phyloP scores from a whole-genome alignment of 2,797 vertebrate genomes.

The Tachyglossus aculeatus region DNA sequence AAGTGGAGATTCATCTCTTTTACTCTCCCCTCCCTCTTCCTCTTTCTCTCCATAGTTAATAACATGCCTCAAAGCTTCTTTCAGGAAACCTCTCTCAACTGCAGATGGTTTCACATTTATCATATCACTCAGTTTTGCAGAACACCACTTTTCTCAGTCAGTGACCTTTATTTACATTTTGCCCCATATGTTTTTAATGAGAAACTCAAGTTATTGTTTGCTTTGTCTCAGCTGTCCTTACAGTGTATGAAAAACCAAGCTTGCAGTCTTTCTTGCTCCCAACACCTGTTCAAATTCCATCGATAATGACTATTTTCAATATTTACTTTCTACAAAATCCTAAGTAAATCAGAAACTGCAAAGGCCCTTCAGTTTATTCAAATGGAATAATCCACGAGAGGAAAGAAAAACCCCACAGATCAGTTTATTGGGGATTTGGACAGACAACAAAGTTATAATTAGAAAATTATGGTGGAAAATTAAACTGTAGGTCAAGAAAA shows the following conservation, averaged over 20 bases:
- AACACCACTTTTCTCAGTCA: slow-evolving; percentile 34
- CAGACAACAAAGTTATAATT: slow-evolving; percentile 22
- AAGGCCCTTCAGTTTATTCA: slow-evolving; percentile 33
- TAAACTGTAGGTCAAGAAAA: too few relatives aligned
- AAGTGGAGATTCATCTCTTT: too few relatives aligned
- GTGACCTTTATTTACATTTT: slow-evolving; percentile 44
- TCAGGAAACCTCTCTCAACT: too few relatives aligned
- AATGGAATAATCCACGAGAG: slow-evolving; percentile 26
- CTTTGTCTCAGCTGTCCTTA: slow-evolving; percentile 50
- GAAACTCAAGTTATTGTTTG: slow-evolving; percentile 36
- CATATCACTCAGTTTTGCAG: slow-evolving; percentile 38
- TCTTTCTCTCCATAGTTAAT: not conserved
- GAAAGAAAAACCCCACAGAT: slow-evolving; percentile 22
- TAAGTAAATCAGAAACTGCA: slow-evolving; percentile 39
- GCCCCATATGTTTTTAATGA: slow-evolving; percentile 15
- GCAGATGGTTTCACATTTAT: too few relatives aligned
- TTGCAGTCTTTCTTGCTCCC: slow-evolving; percentile 38
- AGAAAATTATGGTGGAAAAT: slow-evolving; percentile 31
- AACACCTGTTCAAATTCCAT: slow-evolving; percentile 78
- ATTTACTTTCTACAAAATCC: slow-evolving; percentile 63
- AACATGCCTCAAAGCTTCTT: too few relatives aligned
- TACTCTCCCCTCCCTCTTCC: not conserved
- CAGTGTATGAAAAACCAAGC: slow-evolving; percentile 41
- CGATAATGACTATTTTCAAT: slow-evolving; percentile 55
- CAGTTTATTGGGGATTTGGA: slow-evolving; percentile 15